A percentile compares a stretch with the other conserved stretches of the same genome.
Evolutionary conservation across 64 coral and sea anemone genomes (phyloP).

Genomic region (Platygyra sinensis): DNA sequence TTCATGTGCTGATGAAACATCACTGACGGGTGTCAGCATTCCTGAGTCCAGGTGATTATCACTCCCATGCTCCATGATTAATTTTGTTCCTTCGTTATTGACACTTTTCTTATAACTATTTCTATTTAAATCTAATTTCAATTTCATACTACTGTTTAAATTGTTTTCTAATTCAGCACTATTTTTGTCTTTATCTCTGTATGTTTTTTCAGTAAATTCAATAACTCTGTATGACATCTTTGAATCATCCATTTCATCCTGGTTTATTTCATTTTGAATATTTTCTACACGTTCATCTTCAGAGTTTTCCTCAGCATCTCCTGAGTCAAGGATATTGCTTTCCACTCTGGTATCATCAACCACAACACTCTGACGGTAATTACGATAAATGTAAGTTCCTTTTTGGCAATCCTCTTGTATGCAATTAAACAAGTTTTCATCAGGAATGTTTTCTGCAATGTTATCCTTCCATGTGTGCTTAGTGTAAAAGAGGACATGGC

Average conservation of each 20-base stretch:
- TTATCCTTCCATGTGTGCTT: slow-evolving; percentile 99
- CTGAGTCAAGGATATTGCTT: neutral
- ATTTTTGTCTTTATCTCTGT: neutral
- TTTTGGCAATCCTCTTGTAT: slow-evolving; percentile 84
- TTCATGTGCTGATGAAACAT: slow-evolving; percentile 43
- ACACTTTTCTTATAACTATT: slow-evolving; percentile 6
- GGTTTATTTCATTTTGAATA: slow-evolving; percentile 18
- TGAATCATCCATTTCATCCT: neutral
- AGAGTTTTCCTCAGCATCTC: slow-evolving; percentile 4
- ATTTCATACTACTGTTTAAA: slow-evolving; percentile 15
- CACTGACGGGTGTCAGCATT: slow-evolving; percentile 14
- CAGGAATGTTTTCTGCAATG: slow-evolving; percentile 80
- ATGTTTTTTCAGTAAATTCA: slow-evolving; percentile 27
- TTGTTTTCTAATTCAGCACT: slow-evolving; percentile 7
- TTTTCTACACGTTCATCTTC: slow-evolving; percentile 28
- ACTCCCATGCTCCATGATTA: neutral
- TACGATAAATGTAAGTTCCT: slow-evolving; percentile 81
- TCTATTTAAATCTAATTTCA: slow-evolving; percentile 15
- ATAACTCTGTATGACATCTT: slow-evolving; percentile 15
- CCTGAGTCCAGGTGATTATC: slow-evolving; percentile 11
- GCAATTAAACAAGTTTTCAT: slow-evolving; percentile 91
- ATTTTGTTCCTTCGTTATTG: neutral
- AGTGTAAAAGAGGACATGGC: slow-evolving; percentile 97
- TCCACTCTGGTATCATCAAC: neutral
- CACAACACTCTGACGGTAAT: slow-evolving; percentile 47